These are phyloP conservation scores for Channa argus DNA, from an alignment of 2,113 vertebrate species.

Conservation along the genomic window DNA sequence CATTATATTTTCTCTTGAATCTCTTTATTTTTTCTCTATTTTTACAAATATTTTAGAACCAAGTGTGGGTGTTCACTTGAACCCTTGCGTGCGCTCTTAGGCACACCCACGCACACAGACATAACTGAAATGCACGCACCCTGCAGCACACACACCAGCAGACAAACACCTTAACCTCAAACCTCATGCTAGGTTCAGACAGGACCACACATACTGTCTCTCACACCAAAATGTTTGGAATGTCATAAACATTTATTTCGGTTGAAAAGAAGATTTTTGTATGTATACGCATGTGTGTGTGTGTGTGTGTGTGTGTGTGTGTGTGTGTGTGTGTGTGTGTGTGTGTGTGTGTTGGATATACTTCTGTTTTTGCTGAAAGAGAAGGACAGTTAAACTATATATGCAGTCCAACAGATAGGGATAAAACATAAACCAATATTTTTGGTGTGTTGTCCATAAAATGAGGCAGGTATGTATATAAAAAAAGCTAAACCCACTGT, in stretches of 20 bases:
- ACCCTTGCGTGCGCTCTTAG: neutral
- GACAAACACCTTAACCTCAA: conserved; percentile 81
- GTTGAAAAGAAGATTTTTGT: conserved; percentile 69
- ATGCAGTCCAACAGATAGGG: conserved; percentile 53
- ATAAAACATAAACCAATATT: conserved; percentile 69
- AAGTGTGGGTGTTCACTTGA: conserved; percentile 36
- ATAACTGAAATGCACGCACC: conserved; percentile 14
- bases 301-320: conserved; percentile 28
- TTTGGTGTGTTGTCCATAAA: conserved; percentile 60
- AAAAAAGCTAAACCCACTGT: conserved; percentile 28
- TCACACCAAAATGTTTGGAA: conserved; percentile 82
- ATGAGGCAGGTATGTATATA: conserved; percentile 49
- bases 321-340: conserved; percentile 1
- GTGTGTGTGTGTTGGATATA: neutral
- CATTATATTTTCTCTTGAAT: neutral
- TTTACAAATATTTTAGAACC: conserved; percentile 10
- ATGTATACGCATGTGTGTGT: conserved; percentile 26
- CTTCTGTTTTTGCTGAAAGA: conserved; percentile 44
- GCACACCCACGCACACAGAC: conserved; percentile 28
- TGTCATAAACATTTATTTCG: conserved; percentile 85
- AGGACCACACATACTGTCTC: conserved; percentile 84
- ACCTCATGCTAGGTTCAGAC: conserved; percentile 78
- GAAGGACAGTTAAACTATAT: conserved; percentile 56
- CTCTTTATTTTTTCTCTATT: conserved; percentile 2
- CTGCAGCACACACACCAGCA: conserved; percentile 45